Evolutionary conservation across 2,888 invertebrate genomes (phyloP), one percentile per base, ranked within the genome.

Genomic region (Hybos culiciformis): DNA sequence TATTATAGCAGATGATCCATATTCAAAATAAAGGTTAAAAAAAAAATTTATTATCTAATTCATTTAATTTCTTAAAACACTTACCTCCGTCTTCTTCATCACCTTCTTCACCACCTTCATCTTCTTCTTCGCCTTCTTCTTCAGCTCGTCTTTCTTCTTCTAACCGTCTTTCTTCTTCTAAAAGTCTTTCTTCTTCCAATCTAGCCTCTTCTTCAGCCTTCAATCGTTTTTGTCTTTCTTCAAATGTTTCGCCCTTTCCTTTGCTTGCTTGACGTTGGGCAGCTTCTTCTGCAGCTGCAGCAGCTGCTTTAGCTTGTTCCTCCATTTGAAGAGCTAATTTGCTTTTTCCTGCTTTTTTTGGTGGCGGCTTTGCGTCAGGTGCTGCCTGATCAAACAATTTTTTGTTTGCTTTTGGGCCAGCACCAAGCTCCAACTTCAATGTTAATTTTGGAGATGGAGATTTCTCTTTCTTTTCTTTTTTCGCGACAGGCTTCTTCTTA

Each of bases 281-380:
- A 29, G 54, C 54, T 24, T 64, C 60, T 43, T 62, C 60, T 21
- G 60, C 62, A 23, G 62, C 59, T 44, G 59, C 60, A 15, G 62
- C 62, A 1, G 64, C 65, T 2, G 60, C 63, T 37, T 50, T 59
- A n/a, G 63, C 61, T 46, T 65, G 62, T 43, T 65, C 61, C 44
- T 67, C 63, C 57, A 63, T 58, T 55, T 65, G 60, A 34, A 64
- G 47, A 21, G 60, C 62, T 41, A 61, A 48, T 52, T 64, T 63
- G 46, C 63, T 62, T 50, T 63, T 63, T 14, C 36, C 36, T 11
- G 47, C 48, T 48, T 56, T 47, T 46, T 63, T 62, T 42, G 65
- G 62, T 32, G 65, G 63, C 24, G 66, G 62, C 43, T 53, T 54
- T 8, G 55, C 56, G 23, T 55, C 50, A 43, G 53, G 51, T 34